Evolutionary conservation across 1,140 invertebrate genomes (phyloP), one percentile per base, ranked within the genome.

Genomic region (Mizuhopecten yessoensis): DNA sequence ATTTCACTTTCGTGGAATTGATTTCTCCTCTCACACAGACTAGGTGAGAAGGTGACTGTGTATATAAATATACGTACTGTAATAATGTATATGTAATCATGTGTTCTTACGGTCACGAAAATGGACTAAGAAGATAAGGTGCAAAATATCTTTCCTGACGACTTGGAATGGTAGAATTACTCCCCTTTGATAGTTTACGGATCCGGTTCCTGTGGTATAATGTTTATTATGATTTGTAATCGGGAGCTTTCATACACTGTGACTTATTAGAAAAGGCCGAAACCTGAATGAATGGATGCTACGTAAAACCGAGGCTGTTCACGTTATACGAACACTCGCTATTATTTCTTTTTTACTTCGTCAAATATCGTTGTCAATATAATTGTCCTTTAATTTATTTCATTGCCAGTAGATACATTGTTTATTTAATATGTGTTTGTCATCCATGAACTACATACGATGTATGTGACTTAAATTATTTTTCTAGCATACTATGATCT

Each of bases 351-450:
- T 75, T 75, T 75, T n/a, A 75, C 11, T 75, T 75, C 57, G 57
- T 75, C 57, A n/a, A 29, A n/a, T 75, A 75, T 9, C n/a, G 57
- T 75, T 75, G 57, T 75, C 57, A 75, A 75, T 75, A 75, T 75
- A n/a, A 75, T 75, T 75, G 57, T 75, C 57, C 57, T 75, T 75
- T 75, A 75, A 75, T 75, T 75, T 75, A 75, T 75, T 75, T 29
- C n/a, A 75, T 75, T 75, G 57, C 57, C 57, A 75, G 57, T 75
- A 75, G 57, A 75, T 75, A 29, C 11, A 75, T 75, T 75, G 57
- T 75, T 75, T 75, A 75, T 75, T 75, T 75, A 75, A 75, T 75
- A 75, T 29, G 9, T 75, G 57, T 75, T 75, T 75, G 57, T 75
- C 57, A 75, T 29, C n/a, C 57, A 75, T 75, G 23, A 75, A 75